Percentiles rank a stretch among this genome's conserved stretches.
Conservation (phyloP, 2,888 invertebrate species). For the Dermolepida albohirtum region DNA sequence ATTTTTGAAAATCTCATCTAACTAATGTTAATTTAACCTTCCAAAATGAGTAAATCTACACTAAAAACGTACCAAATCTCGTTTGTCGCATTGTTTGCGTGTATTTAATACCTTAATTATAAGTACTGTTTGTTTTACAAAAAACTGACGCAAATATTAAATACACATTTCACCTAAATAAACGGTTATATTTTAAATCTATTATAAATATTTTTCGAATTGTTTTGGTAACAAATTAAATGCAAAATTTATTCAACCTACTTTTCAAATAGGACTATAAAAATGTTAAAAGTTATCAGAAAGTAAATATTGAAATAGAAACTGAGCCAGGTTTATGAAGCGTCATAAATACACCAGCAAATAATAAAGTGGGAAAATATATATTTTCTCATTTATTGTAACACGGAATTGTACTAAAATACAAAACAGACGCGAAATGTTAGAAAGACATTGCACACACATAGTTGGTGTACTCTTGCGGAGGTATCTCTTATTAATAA, state of each 20-base stretch:
- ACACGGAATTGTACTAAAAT: no score
- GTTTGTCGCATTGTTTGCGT: no score
- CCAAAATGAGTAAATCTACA: no score
- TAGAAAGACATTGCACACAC: no score
- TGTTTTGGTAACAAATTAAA: slow-evolving; percentile 29
- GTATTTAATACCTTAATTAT: no score
- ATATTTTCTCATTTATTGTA: not conserved
- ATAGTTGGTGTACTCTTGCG: not conserved
- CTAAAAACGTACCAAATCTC: no score
- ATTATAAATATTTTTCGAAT: not conserved
- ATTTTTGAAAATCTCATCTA: no score
- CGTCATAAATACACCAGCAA: slow-evolving; percentile 1
- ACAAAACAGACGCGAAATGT: no score
- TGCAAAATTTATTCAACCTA: slow-evolving; percentile 14
- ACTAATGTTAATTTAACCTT: no score
- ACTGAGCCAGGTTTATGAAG: not conserved
- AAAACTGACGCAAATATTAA: not conserved
- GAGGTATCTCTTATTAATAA: slow-evolving; percentile 16
- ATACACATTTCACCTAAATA: not conserved
- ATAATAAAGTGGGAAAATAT: not conserved
- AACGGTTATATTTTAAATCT: not conserved
- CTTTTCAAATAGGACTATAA: slow-evolving; percentile 5
- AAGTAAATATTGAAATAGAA: slow-evolving; percentile 13
- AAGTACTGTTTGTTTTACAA: no score
- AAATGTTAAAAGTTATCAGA: slow-evolving; percentile 21